Percentiles rank a stretch among this genome's conserved stretches.
Conservation (phyloP, 2,888 invertebrate species). For the Unio pictorum region DNA sequence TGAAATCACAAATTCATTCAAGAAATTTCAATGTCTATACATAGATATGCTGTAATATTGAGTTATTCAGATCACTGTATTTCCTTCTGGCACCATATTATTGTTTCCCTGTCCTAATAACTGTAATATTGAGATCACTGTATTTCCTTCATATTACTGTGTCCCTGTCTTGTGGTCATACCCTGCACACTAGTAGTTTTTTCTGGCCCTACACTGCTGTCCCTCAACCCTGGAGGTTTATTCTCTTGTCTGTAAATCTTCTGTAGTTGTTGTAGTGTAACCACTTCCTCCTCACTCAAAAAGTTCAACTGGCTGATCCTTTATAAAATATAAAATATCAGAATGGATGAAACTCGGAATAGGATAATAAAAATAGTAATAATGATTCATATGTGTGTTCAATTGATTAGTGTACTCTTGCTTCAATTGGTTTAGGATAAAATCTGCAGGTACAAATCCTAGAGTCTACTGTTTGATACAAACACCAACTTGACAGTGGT, state of each 20-base stretch:
- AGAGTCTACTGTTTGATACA: too few relatives aligned
- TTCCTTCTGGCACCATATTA: neutral
- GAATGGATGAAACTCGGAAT: too few relatives aligned
- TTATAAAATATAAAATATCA: conserved; percentile 1
- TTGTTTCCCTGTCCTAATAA: conserved; percentile 9
- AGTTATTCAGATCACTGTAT: neutral
- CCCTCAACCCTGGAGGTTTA: conserved; percentile 37
- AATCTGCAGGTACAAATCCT: too few relatives aligned
- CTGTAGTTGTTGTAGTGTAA: conserved; percentile 40
- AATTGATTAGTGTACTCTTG: too few relatives aligned
- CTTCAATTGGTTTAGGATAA: too few relatives aligned
- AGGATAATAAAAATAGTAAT: too few relatives aligned
- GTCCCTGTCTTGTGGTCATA: conserved; percentile 12
- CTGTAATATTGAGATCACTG: conserved; percentile 2
- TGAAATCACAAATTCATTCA: too few relatives aligned
- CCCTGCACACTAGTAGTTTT: conserved; percentile 1
- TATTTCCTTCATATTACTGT: conserved; percentile 4
- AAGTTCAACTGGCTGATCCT: conserved; percentile 49
- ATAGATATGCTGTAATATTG: too few relatives aligned
- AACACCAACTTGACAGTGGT: too few relatives aligned
- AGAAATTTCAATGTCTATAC: too few relatives aligned
- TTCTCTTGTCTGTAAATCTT: conserved; percentile 45
- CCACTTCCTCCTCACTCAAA: conserved; percentile 37
- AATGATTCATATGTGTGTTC: too few relatives aligned
- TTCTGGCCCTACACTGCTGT: conserved; percentile 11